phyloP scores from a whole-genome alignment of 2,797 vertebrate genomes.

The Gallinago stenura region DNA sequence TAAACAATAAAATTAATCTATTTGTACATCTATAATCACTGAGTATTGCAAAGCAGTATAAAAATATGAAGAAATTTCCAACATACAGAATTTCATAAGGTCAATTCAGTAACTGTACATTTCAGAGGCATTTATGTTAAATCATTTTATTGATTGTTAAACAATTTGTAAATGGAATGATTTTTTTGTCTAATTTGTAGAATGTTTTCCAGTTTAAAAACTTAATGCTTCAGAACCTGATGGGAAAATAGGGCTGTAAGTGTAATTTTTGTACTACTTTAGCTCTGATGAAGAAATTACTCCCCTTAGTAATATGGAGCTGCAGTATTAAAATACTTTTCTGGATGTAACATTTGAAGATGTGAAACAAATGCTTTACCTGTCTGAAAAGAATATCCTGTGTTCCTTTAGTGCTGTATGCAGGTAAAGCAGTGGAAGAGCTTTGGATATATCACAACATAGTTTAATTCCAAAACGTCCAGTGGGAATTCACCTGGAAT shows the following conservation, averaged over 20 bases:
- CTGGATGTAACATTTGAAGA: neutral
- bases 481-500: neutral
- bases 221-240: neutral
- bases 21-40: neutral
- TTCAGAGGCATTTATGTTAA: neutral
- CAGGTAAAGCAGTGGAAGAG: neutral
- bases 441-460: neutral
- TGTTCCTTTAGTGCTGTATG: neutral
- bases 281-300: neutral
- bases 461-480: slow-evolving; percentile 6
- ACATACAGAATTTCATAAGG: neutral
- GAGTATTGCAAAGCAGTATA: neutral
- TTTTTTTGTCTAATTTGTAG: neutral
- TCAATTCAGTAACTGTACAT: neutral
- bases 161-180: neutral
- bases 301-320: neutral
- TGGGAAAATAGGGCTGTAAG: neutral
- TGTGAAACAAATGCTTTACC: neutral
- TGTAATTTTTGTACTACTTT: neutral
- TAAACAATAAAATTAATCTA: neutral
- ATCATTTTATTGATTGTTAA: neutral
- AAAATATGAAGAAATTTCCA: neutral
- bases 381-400: neutral
- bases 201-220: neutral
- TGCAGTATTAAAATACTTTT: neutral